Conservation (phyloP, 1,140 invertebrate genomes). For the Ceratina calcarata region DNA sequence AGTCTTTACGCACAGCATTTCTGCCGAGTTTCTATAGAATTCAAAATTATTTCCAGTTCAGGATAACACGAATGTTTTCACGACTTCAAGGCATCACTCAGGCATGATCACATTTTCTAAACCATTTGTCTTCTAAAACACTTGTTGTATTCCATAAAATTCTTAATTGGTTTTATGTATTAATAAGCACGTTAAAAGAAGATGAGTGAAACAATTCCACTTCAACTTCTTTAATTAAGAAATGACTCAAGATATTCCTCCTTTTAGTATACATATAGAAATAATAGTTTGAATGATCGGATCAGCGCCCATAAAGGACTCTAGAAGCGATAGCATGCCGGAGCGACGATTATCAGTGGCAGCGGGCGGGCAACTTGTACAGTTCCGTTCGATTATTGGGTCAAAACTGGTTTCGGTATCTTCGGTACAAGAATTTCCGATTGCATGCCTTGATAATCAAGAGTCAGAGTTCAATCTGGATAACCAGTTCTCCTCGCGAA, state of each 20-base stretch:
- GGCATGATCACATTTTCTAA: no score
- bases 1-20: not conserved
- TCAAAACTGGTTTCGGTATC: slow-evolving; percentile 41
- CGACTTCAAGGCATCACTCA: no score
- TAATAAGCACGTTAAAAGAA: no score
- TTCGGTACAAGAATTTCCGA: slow-evolving; percentile 28
- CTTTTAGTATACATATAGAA: no score
- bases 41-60: no score
- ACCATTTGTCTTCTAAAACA: no score
- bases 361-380: not conserved
- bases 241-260: not conserved
- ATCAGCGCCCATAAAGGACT: not conserved
- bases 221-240: no score
- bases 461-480: slow-evolving; percentile 35
- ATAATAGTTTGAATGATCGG: not conserved
- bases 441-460: slow-evolving; percentile 29
- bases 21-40: no score
- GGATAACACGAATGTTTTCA: no score
- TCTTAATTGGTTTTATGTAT: no score
- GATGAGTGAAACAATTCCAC: no score
- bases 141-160: no score
- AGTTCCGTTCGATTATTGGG: slow-evolving; percentile 33
- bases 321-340: not conserved
- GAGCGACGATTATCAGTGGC: not conserved
- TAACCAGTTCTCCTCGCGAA: slow-evolving; percentile 29